Base-by-base conservation (phyloP, 2,797 vertebrate species). In the Lemur catta region DNA sequence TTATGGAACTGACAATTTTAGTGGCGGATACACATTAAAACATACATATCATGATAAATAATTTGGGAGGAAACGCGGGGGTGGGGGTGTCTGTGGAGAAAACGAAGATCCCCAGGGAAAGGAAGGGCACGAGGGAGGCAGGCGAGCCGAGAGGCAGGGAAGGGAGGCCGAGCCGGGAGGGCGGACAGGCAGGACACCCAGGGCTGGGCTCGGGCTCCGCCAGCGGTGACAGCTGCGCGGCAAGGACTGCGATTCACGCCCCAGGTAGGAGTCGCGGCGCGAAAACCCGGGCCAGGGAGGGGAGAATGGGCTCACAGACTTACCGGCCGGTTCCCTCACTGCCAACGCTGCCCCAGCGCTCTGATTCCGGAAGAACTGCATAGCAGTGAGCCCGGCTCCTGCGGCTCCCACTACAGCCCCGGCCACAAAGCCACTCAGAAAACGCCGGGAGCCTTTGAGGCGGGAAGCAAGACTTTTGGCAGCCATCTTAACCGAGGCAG, bases 341-440 rank as follows among this genome's bases (percentile, higher is more conserved):
- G 59, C 96, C 20, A 26, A 3, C 2, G 75, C 46, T 0, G 76
- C 55, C 89, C 93, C 97, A 4, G 94, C 93, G 30, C 81, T 95
- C 89, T 71, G 98, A 18, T 89, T 75, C 79, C 93, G 95, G 86
- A 98, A 84, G 8, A 98, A 50, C 91, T 97, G 91, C 84, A 96
- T 48, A 2, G 97, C 88, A 17, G 97, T 67, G 91, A 98, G 95
- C 14, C 98, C 98, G 0, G 98, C 98, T 1, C 88, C 97, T 0
- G 86, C 97, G 0, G 96, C 97, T 0, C 98, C 98, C 65, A 97
- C 87, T 0, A 92, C 97, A 0, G 98, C 97, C 12, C 98, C 98
- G 22, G 98, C 97, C 10, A 97, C 18, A 52, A 99, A 98, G 28
- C 98, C 98, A 0, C 97, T 79, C 12, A 98, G 5, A 4, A 98